A percentile compares a stretch with the other conserved stretches of the same genome.
Conservation (phyloP, 2,888 invertebrate genomes). For the Cantharis rufa region DNA sequence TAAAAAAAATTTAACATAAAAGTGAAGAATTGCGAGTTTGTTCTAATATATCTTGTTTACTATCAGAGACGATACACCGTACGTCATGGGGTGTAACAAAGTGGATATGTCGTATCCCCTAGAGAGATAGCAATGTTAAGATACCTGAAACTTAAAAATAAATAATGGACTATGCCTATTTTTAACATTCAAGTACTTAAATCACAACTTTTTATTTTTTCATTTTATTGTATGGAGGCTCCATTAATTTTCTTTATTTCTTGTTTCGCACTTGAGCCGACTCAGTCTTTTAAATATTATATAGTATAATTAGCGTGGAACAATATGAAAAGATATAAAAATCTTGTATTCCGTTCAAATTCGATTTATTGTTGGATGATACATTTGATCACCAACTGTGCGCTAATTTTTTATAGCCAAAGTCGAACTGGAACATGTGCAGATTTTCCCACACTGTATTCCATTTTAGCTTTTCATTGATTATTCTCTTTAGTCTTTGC, state of each 20-base stretch:
- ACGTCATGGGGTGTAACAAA: slow-evolving; percentile 22
- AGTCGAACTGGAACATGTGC: not conserved
- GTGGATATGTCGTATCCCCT: slow-evolving; percentile 15
- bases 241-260: not conserved
- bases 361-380: not conserved
- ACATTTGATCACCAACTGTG: not conserved
- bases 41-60: not conserved
- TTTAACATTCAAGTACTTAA: not conserved
- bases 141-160: slow-evolving; percentile 11
- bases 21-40: slow-evolving; percentile 3
- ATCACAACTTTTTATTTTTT: not conserved
- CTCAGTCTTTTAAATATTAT: not conserved
- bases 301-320: not conserved
- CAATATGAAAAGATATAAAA: not conserved
- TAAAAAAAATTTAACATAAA: not conserved
- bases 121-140: slow-evolving; percentile 4
- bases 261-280: not conserved
- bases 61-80: slow-evolving; percentile 6
- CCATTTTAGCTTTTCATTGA: not conserved
- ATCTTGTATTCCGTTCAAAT: not conserved
- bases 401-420: not conserved
- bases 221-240: not conserved
- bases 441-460: not conserved
- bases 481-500: not conserved
- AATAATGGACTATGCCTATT: not conserved